phyloP scores from a whole-genome alignment of 2,888 invertebrate genomes.

The Lochmaea capreae region DNA sequence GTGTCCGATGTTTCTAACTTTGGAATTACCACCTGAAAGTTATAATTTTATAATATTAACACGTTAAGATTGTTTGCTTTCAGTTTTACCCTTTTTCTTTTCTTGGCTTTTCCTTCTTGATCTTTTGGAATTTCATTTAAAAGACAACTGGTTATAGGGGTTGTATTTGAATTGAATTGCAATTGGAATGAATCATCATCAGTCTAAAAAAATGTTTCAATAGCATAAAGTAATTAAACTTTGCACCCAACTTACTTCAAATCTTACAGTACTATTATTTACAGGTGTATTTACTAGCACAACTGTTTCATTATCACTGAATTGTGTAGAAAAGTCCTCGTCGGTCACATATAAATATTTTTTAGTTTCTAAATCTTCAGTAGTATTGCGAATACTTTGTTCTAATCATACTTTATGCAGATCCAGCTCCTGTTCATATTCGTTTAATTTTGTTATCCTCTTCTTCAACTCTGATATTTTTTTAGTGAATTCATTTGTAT shows the following conservation, averaged over 20 bases:
- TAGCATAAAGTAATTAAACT: background rate
- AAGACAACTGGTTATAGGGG: slow-evolving; percentile 16
- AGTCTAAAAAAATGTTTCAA: slow-evolving; percentile 28
- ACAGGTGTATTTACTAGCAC: slow-evolving; percentile 84
- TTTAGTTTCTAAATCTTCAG: slow-evolving; percentile 80
- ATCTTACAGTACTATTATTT: slow-evolving; percentile 55
- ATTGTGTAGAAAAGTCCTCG: slow-evolving; percentile 70
- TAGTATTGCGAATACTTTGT: slow-evolving; percentile 86
- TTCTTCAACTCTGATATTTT: slow-evolving; percentile 78
- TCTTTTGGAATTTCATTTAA: slow-evolving; percentile 20
- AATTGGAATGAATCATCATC: slow-evolving; percentile 25
- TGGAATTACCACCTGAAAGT: slow-evolving; percentile 13
- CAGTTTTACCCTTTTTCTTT: slow-evolving; percentile 29
- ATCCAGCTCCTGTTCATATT: slow-evolving; percentile 82
- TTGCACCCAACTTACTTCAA: slow-evolving; percentile 47
- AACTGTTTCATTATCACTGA: slow-evolving; percentile 67
- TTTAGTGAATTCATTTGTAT: slow-evolving; percentile 80
- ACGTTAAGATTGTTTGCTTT: background rate
- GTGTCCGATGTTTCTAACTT: slow-evolving; percentile 31
- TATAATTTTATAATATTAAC: background rate
- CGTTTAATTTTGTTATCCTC: slow-evolving; percentile 80
- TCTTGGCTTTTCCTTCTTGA: slow-evolving; percentile 18
- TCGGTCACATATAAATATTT: slow-evolving; percentile 80
- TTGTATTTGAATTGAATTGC: slow-evolving; percentile 25
- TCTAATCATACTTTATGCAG: slow-evolving; percentile 78